These are phyloP conservation scores for Steatocranus sp. DNA, from an alignment of 2,797 vertebrate species.

Conservation along the genomic window DNA sequence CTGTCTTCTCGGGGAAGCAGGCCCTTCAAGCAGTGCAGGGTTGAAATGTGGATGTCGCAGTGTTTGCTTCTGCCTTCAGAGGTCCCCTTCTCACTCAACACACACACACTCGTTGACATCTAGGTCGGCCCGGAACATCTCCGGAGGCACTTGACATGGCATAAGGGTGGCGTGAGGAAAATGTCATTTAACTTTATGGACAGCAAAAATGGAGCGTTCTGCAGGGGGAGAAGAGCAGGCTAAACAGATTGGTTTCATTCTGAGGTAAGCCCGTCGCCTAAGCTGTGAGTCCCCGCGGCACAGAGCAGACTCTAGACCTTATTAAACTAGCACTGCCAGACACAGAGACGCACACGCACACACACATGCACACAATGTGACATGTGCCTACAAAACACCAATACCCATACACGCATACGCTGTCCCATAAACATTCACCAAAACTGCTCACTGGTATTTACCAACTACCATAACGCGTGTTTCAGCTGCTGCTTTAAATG, in stretches of 20 bases:
- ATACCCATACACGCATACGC: slow-evolving; percentile 34
- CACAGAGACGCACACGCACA: slow-evolving; percentile 28
- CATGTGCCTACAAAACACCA: slow-evolving; percentile 59
- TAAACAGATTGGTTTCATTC: slow-evolving; percentile 82
- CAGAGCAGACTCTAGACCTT: slow-evolving; percentile 76
- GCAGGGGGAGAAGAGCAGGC: slow-evolving; percentile 70
- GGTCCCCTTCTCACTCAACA: slow-evolving; percentile 56
- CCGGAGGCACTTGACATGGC: slow-evolving; percentile 61
- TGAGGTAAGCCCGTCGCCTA: slow-evolving; percentile 73
- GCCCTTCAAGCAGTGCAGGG: slow-evolving; percentile 21
- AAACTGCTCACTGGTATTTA: background rate
- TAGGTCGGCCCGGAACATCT: slow-evolving; percentile 56
- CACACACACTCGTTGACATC: slow-evolving; percentile 55
- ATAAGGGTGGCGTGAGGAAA: slow-evolving; percentile 62
- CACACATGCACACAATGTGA: slow-evolving; percentile 40
- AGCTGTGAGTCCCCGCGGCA: slow-evolving; percentile 66
- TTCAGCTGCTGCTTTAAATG: slow-evolving; percentile 1
- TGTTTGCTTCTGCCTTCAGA: slow-evolving; percentile 61
- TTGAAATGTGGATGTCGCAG: slow-evolving; percentile 45
- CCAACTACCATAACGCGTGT: background rate
- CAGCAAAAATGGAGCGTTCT: slow-evolving; percentile 68
- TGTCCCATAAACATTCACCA: background rate
- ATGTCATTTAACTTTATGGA: slow-evolving; percentile 77
- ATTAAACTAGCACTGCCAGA: slow-evolving; percentile 74
- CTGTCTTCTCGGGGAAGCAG: slow-evolving; percentile 27